Conservation (phyloP, 1,140 invertebrate species). For the Lerema accius region DNA sequence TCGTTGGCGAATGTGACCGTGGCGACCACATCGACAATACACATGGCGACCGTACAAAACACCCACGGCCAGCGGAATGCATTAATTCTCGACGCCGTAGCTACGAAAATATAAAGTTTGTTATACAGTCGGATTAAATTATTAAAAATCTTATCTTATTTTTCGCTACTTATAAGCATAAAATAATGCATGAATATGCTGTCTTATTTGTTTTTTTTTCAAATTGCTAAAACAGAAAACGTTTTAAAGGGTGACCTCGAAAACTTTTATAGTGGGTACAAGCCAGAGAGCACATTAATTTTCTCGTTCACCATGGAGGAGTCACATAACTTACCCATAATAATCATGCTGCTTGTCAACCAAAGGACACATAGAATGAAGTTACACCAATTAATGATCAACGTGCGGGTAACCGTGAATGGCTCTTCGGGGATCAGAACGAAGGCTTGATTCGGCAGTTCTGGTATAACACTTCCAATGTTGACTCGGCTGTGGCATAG, state of each 20-base stretch:
- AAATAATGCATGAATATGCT: no score
- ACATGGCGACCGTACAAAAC: slow-evolving; percentile 40
- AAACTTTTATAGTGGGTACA: no score
- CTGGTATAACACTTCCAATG: slow-evolving; percentile 57
- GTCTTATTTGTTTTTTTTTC: no score
- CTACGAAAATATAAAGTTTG: slow-evolving; percentile 46
- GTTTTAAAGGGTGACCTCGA: no score
- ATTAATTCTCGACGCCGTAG: slow-evolving; percentile 46
- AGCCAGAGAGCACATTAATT: no score
- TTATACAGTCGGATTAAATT: no score
- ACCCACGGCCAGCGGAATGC: slow-evolving; percentile 61
- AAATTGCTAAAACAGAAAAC: no score
- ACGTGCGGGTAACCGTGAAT: slow-evolving; percentile 51
- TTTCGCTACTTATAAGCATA: no score
- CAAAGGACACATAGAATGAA: slow-evolving; percentile 9
- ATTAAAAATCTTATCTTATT: no score
- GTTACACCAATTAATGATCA: slow-evolving; percentile 44
- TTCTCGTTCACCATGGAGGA: no score
- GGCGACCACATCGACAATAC: slow-evolving; percentile 52
- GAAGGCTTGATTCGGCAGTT: slow-evolving; percentile 55
- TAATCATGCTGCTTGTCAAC: slow-evolving; percentile 36
- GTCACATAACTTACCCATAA: slow-evolving; percentile 65
- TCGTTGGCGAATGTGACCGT: slow-evolving; percentile 61
- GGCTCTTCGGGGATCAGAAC: slow-evolving; percentile 48
- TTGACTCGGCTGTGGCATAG: slow-evolving; percentile 51